Percentiles rank a stretch among this genome's conserved stretches.
phyloP scores from a whole-genome alignment of 30 jellyfish, hydroid and myxozoan genomes.

The Chrysaora quinquecirrha region DNA sequence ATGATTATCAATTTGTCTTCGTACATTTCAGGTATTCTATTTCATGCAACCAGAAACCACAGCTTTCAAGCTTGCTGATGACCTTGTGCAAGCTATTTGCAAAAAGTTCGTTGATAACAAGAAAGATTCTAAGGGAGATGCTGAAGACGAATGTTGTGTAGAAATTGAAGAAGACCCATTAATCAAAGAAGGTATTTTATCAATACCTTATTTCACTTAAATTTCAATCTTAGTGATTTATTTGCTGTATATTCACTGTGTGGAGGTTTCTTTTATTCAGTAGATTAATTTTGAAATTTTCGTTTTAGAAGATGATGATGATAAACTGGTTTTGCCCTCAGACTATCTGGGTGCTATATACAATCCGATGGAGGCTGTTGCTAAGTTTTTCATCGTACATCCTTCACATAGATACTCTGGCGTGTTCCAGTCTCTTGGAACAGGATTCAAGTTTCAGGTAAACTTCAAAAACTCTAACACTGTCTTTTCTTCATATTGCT shows the following conservation, averaged over 20 bases:
- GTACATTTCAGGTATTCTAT: slow-evolving; percentile 42
- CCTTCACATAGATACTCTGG: slow-evolving; percentile 80
- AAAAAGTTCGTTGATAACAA: slow-evolving; percentile 18
- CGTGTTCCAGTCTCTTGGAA: slow-evolving; percentile 40
- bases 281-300: neutral
- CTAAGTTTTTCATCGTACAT: slow-evolving; percentile 59
- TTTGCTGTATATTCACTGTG: no score
- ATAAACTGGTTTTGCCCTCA: slow-evolving; percentile 56
- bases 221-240: no score
- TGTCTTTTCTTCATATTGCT: no score
- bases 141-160: slow-evolving; percentile 10
- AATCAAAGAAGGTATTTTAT: neutral
- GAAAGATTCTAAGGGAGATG: slow-evolving; percentile 1
- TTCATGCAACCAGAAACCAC: slow-evolving; percentile 73
- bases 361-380: slow-evolving; percentile 42
- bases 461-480: neutral
- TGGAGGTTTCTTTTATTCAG: no score
- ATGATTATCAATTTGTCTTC: neutral
- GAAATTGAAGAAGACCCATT: slow-evolving; percentile 15
- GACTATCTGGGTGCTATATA: slow-evolving; percentile 40
- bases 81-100: slow-evolving; percentile 46
- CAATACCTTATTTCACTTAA: no score
- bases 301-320: slow-evolving; percentile 57
- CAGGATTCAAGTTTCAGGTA: slow-evolving; percentile 75
- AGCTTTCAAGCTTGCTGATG: slow-evolving; percentile 43